phyloP scores from a whole-genome alignment of 2,113 vertebrate genomes.

The Cervus canadensis region DNA sequence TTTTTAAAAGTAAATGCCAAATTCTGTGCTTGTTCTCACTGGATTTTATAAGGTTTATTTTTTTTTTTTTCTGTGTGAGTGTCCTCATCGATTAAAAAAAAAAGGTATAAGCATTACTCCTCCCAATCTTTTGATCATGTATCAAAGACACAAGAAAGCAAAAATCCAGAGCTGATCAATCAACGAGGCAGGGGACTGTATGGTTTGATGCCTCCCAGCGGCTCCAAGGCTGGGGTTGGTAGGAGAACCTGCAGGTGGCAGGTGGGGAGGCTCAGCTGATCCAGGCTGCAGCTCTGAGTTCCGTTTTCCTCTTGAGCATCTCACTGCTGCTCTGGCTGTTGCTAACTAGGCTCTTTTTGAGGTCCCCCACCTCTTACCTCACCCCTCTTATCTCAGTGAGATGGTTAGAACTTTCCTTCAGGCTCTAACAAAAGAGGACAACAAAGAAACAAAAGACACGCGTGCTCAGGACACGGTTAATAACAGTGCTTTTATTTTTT shows the following conservation, averaged over 20 bases:
- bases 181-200: not conserved
- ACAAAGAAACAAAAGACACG: not conserved
- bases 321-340: not conserved
- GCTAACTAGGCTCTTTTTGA: not conserved
- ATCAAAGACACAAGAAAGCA: not conserved
- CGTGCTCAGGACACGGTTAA: not conserved
- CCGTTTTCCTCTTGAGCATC: not conserved
- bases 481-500: not conserved
- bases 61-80: not conserved
- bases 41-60: not conserved
- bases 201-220: accelerated
- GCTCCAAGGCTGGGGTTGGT: not conserved
- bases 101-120: not conserved
- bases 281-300: not conserved
- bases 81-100: not conserved
- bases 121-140: not conserved
- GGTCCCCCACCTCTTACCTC: not conserved
- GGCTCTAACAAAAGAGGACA: not conserved
- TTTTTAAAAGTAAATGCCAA: not conserved
- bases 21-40: not conserved
- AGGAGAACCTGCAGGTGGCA: accelerated
- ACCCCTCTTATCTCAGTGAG: not conserved
- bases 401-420: not conserved
- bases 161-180: not conserved
- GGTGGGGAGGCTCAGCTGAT: not conserved